Base-by-base conservation (phyloP, 1,140 invertebrate genomes). In the Micrasema longulum region DNA sequence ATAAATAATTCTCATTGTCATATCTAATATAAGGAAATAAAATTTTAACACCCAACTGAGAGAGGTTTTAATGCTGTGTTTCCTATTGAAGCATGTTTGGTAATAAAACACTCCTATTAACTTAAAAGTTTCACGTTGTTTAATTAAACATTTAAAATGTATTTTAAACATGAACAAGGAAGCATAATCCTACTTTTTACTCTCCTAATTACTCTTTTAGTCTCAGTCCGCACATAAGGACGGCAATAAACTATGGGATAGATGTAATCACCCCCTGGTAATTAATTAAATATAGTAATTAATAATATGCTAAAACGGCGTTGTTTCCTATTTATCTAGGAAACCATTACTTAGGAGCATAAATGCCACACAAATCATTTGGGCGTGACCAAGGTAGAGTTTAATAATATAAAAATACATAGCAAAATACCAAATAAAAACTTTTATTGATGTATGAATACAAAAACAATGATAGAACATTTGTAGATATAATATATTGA, bases 251-350 rank as follows among this genome's bases (percentile, higher is more conserved):
- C 68, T 64, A 65, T 41, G 38, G 10, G 14, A 41, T 47, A 62
- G 72, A 74, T 74, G 22, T 66, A 71, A 74, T 74, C 72, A 47
- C 48, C 47, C 43, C 14, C 14, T 11, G 23, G 60, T 75, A 72
- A 75, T 75, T 75, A 72, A 75, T 72, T 75, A 75, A 75, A 75
- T 72, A 72, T 72, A 60, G 63, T 74, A 74, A 74, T 74, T 74
- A 74, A 71, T 74, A 71, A 74, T 71, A 74, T 69, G 69, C 64
- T 74, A 70, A 74, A 74, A 71, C 68, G 67, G 47, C 68, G 36
- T 60, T 70, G 72, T 67, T 38, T 69, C 68, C 47, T 74, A 69
- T 74, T 74, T 74, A 74, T 71, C 73, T 71, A 74, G 73, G 43
- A 38, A 50, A 48, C 64, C 73, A 74, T 74, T 74, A 74, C 64